A percentile compares a stretch with the other conserved stretches of the same genome.
These are phyloP conservation scores for Globicephala melas DNA, from an alignment of 2,113 vertebrate genomes.

Conservation along the genomic window DNA sequence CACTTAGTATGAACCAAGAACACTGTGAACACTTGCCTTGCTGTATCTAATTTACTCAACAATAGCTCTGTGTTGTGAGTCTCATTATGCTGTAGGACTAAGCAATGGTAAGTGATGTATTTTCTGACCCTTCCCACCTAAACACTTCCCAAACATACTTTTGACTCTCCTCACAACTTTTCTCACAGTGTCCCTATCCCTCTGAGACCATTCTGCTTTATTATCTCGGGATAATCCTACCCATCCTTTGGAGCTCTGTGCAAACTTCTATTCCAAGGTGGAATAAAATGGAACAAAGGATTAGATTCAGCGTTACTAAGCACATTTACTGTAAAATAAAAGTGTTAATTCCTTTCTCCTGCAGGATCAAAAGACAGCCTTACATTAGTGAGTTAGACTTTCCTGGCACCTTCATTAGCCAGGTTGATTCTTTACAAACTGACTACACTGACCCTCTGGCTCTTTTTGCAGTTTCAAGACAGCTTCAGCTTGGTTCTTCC, in stretches of 20 bases:
- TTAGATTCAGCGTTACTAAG: neutral
- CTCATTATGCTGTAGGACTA: neutral
- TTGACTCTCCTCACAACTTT: neutral
- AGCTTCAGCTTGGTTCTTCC: slow-evolving; percentile 47
- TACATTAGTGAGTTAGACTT: slow-evolving; percentile 47
- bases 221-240: neutral
- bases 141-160: neutral
- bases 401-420: slow-evolving; percentile 68
- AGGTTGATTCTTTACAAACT: slow-evolving; percentile 66
- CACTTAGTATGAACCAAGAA: neutral
- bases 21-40: neutral
- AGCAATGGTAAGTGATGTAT: neutral
- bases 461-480: slow-evolving; percentile 62
- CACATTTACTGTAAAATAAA: slow-evolving; percentile 31
- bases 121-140: neutral
- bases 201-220: neutral
- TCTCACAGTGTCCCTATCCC: neutral
- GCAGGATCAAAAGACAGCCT: slow-evolving; percentile 56
- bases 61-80: neutral
- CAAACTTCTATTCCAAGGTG: neutral
- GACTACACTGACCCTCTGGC: slow-evolving; percentile 59
- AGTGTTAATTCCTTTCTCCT: slow-evolving; percentile 40
- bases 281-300: slow-evolving; percentile 3
- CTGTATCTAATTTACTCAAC: neutral
- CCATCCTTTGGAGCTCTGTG: neutral